Evolutionary conservation across 2,113 vertebrate genomes (phyloP), one percentile per base, ranked within the genome.

Genomic region (Cebidichthys violaceus): DNA sequence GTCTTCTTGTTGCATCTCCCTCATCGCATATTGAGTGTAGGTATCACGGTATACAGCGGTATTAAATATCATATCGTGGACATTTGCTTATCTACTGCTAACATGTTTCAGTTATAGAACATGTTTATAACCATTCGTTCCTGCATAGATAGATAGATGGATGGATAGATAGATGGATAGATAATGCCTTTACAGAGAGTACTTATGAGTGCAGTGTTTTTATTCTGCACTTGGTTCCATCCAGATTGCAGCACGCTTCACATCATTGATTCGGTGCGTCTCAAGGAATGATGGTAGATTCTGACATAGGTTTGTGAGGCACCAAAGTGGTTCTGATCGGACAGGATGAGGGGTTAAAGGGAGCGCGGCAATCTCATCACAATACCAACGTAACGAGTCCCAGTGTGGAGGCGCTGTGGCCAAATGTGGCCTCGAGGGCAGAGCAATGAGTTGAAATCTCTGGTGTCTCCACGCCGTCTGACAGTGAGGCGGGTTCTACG

Each of bases 381-480:
- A 90, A 86, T 85, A 68, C 79, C 50, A 81, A 65, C 3, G 1
- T 88, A 87, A 82, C 39, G 29, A 74, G 78, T 82, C 86, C 59
- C 81, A 69, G 0, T 33, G 73, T 77, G 79, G 64, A 70, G 70
- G 43, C 47, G 39, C 72, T 68, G 55, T 66, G 60, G 79, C 15
- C 65, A 76, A 85, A 76, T 1, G 5, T 74, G 45, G 66, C 70
- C 68, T 75, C 14, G 11, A 83, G 62, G 67, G 35, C 78, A 77
- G 39, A 69, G 66, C 1, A 4, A 62, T 71, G 73, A 60, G 39
- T 39, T 70, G 11, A 75, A 75, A 76, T 50, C 71, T 72, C 50
- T 66, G 66, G 70, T 70, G 74, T 70, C 66, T 72, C 31, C 22
- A 29, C 71, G 65, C 55, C 4, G 20, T 79, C 79, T 77, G 31